Percentiles rank a stretch among this genome's conserved stretches.
These are phyloP conservation scores for Enoplosus armatus DNA, from an alignment of 2,797 vertebrate species.

Conservation along the genomic window DNA sequence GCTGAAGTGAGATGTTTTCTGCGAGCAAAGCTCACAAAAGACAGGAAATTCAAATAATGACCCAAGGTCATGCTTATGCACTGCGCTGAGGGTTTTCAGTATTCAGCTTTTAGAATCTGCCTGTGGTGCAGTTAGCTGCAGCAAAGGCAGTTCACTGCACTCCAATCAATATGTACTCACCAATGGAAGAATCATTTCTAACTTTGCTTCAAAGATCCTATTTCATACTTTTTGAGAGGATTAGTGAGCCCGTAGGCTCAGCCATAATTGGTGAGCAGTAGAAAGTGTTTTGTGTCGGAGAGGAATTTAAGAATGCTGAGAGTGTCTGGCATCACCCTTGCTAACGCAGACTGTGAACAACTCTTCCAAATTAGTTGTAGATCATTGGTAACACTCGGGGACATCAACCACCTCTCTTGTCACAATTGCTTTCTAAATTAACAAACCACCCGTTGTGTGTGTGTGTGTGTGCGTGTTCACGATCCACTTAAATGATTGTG, in stretches of 20 bases:
- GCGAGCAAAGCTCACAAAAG: not conserved
- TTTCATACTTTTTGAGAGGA: constrained; percentile 33
- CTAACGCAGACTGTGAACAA: not conserved
- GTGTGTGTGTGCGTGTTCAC: constrained; percentile 14
- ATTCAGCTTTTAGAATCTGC: not conserved
- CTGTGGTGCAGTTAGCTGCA: constrained; percentile 1
- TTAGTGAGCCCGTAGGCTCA: not conserved
- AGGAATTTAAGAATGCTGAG: not conserved
- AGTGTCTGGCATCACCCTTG: not conserved
- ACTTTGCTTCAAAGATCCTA: constrained; percentile 20
- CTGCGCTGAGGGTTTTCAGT: not conserved
- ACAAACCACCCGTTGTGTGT: constrained; percentile 17
- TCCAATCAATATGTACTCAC: constrained; percentile 30
- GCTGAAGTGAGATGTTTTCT: constrained; percentile 15
- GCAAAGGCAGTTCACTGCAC: not conserved
- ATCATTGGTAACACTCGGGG: constrained; percentile 9
- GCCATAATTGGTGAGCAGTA: constrained; percentile 7
- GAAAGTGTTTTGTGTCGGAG: constrained; percentile 1
- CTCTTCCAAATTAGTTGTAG: constrained; percentile 36
- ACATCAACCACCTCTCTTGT: constrained; percentile 1
- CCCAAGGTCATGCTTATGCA: not conserved
- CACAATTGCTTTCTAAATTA: constrained; percentile 17
- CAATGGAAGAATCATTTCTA: not conserved
- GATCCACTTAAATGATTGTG: constrained; percentile 13
- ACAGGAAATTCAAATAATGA: constrained; percentile 7